Conservation (phyloP, 2,113 vertebrate species). For the Danio rerio region GRCz12tu NC_133180.1:23422001-23422500, state of each 20-base stretch:
- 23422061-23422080: not conserved
- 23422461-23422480: not conserved
- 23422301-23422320: not conserved
- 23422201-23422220: not conserved
- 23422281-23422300: not conserved
- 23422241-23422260: not conserved
- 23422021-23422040: not conserved
- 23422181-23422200: not conserved
- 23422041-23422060: not conserved
- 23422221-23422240: conserved; percentile 4
- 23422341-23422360: not conserved
- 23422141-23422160: not conserved
- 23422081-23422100: not conserved
- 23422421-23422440: not conserved
- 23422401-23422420: not conserved
- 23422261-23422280: not conserved
- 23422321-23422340: not conserved
- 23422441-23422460: not conserved
- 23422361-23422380: not conserved
- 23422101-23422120: not conserved
- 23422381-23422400: not conserved
- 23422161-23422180: not conserved
- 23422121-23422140: not conserved
- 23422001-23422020: not conserved
- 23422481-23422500: not conserved